Percentiles rank a stretch among this genome's conserved stretches.
These are phyloP conservation scores for Sphecodes monilicornis DNA, from an alignment of 2,888 invertebrate genomes.

Conservation along the genomic window DNA sequence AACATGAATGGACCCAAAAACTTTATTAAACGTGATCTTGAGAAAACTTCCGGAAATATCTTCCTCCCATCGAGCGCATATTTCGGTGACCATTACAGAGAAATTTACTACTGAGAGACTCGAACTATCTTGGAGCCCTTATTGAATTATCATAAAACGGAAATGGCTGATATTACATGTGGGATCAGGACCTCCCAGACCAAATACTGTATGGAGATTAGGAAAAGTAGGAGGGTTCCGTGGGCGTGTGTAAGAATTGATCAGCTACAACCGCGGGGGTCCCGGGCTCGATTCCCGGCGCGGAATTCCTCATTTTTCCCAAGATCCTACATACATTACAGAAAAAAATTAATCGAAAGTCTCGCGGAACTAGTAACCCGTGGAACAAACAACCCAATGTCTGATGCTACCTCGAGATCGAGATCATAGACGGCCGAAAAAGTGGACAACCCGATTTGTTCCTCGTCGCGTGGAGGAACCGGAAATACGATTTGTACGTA, in stretches of 20 bases:
- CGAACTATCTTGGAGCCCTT: too few species aligned
- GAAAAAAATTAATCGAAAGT: neutral
- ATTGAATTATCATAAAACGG: too few species aligned
- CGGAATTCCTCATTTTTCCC: too few species aligned
- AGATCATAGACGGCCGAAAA: neutral
- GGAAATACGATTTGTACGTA: slow-evolving; percentile 77
- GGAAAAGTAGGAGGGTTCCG: too few species aligned
- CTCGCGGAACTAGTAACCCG: neutral
- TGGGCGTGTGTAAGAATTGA: too few species aligned
- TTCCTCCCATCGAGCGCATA: neutral
- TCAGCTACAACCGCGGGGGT: too few species aligned
- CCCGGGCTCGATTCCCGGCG: too few species aligned
- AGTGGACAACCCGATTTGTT: slow-evolving; percentile 52
- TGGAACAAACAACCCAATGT: neutral
- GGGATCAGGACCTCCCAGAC: too few species aligned
- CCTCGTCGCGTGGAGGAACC: slow-evolving; percentile 50
- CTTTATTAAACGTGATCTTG: slow-evolving; percentile 58
- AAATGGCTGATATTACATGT: too few species aligned
- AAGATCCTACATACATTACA: too few species aligned
- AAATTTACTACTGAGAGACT: neutral
- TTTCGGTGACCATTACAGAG: neutral
- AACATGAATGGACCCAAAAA: slow-evolving; percentile 54
- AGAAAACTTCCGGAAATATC: slow-evolving; percentile 9
- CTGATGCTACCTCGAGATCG: neutral
- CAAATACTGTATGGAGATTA: too few species aligned